Base-by-base conservation (phyloP, 2,797 vertebrate species). In the Parotocinclus haroldoi region DNA sequence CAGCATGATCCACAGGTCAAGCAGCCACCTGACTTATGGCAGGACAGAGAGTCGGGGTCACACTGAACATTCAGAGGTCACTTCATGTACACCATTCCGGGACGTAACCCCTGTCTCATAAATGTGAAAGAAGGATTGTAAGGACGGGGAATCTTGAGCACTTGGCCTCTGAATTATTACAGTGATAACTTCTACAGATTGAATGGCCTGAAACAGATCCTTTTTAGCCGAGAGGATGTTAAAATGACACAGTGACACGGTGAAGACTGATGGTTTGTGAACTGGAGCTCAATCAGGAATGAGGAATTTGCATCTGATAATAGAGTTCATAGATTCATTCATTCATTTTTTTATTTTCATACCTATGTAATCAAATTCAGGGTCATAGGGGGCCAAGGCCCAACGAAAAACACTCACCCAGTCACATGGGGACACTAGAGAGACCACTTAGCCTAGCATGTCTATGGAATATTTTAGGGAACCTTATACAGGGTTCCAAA, bases 1-100 rank as follows among this genome's bases (percentile, higher is more conserved):
- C 68, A 82, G 84, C 84, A 72, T 81, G 79, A 85, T 80, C 83
- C 81, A 68, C 82, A 12, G 88, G 88, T 88, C 87, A 86, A 80
- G 52, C 19, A 59, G 79, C 77, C 84, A 84, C 82, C 86, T 87
- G 85, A 88, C 85, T 88, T 80, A 78, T 14, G 76, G 66, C 13
- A 11, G 58, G 45, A 36, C 45, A 78, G 80, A 85, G 78, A 78
- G 85, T 39, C 9, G 73, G 79, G 81, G 63, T 65, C 53, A 65
- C 14, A 1, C n/a, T 27, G 73, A 84, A 75, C 80, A 81, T 72
- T 76, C 77, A 6, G 73, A 78, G 81, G 52, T 56, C 13, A n/a
- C 13, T 76, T 68, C 81, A 74, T 84, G 79, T 81, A 84, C 39
- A 27, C 9, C 58, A n/a, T 46, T 54, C 54, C 18, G 55, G 61